phyloP scores from a whole-genome alignment of 2,113 vertebrate species.

The Salvator merianae region DNA sequence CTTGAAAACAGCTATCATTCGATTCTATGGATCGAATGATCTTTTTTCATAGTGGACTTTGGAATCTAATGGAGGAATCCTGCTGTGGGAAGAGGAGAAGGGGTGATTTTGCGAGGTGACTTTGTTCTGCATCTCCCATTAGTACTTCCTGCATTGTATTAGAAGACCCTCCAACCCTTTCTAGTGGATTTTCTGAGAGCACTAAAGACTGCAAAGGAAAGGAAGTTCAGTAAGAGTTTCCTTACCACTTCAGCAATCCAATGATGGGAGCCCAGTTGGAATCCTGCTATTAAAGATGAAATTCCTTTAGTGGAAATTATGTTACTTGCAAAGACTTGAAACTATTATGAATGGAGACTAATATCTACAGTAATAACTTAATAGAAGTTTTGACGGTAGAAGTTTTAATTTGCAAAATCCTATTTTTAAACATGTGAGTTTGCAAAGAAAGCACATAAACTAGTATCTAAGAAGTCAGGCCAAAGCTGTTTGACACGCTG shows the following conservation, averaged over 20 bases:
- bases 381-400: background rate
- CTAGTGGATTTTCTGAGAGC: no score
- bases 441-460: background rate
- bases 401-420: background rate
- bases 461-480: background rate
- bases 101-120: no score
- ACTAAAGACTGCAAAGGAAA: no score
- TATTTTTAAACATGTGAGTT: background rate
- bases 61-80: no score
- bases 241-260: background rate
- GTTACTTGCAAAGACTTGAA: background rate
- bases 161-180: no score
- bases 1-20: no score
- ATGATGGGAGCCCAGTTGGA: background rate
- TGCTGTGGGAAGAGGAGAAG: no score
- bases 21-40: no score
- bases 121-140: no score
- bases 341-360: background rate
- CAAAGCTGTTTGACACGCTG: background rate
- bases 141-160: no score
- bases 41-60: no score
- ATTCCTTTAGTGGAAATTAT: conserved; percentile 9
- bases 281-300: background rate
- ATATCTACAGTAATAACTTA: background rate
- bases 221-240: no score